These are phyloP conservation scores for Auanema freiburgensis DNA, from an alignment of 2,888 invertebrate genomes.

Conservation along the genomic window DNA sequence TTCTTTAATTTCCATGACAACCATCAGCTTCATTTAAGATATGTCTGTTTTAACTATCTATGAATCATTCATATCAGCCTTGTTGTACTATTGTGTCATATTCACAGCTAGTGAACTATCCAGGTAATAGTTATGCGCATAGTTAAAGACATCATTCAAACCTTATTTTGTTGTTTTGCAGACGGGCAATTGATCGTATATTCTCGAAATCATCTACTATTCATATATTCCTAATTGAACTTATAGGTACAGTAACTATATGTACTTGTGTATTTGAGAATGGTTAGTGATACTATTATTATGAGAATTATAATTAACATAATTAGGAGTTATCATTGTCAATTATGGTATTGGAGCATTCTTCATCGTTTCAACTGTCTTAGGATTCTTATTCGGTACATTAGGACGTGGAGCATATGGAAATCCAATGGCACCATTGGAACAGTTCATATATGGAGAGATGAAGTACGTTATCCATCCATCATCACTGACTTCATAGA, in stretches of 20 bases:
- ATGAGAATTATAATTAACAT: neutral
- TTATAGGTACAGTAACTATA: constrained; percentile 36
- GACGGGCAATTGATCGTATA: constrained; percentile 23
- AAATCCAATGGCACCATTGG: constrained; percentile 33
- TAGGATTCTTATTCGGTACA: constrained; percentile 33
- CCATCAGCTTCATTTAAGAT: too few species aligned
- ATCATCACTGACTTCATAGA: too few species aligned
- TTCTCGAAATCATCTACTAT: constrained; percentile 24
- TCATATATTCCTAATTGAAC: constrained; percentile 31
- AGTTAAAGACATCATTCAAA: too few species aligned
- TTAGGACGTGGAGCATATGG: constrained; percentile 31
- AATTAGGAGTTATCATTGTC: constrained; percentile 35
- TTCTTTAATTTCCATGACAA: too few species aligned
- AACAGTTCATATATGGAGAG: constrained; percentile 28
- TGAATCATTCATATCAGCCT: too few species aligned
- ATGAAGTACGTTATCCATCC: constrained; percentile 14
- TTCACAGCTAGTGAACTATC: too few species aligned
- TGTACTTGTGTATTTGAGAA: constrained; percentile 40
- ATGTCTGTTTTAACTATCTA: too few species aligned
- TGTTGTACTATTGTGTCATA: too few species aligned
- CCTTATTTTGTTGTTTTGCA: neutral
- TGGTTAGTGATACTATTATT: constrained; percentile 18
- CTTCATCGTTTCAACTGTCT: constrained; percentile 29
- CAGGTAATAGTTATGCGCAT: too few species aligned
- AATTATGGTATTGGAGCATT: constrained; percentile 35